phyloP scores from a whole-genome alignment of 2,113 vertebrate species.

The Charina bottae region DNA sequence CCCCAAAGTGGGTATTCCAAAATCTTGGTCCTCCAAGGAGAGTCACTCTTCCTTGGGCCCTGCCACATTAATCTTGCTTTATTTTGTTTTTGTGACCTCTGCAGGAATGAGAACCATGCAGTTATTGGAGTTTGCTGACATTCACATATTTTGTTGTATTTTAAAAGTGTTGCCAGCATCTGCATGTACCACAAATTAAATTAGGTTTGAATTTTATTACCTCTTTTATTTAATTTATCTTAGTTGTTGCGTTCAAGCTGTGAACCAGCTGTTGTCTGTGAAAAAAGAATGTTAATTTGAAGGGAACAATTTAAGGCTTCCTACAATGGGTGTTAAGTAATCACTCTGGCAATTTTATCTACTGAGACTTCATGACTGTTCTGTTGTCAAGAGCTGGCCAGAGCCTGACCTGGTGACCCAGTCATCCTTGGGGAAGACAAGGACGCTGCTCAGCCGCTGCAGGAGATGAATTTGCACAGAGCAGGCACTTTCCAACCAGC shows the following conservation, averaged over 20 bases:
- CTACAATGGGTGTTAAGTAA: slow-evolving; percentile 75
- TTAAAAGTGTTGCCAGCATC: slow-evolving; percentile 65
- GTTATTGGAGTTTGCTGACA: slow-evolving; percentile 60
- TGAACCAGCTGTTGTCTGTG: slow-evolving; percentile 82
- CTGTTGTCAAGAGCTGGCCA: not conserved
- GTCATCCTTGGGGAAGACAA: not conserved
- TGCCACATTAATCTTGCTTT: not conserved
- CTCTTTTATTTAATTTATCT: slow-evolving; percentile 84
- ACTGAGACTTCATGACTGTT: slow-evolving; percentile 26
- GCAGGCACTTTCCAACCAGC: not conserved
- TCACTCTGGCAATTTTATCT: slow-evolving; percentile 69
- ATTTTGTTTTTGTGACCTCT: not conserved
- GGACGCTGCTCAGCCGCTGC: not conserved
- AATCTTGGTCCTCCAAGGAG: not conserved
- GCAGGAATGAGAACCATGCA: slow-evolving; percentile 44
- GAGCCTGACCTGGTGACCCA: not conserved
- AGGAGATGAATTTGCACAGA: not conserved
- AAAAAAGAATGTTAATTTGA: slow-evolving; percentile 82
- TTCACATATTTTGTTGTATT: slow-evolving; percentile 66
- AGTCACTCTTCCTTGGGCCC: not conserved
- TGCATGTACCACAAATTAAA: slow-evolving; percentile 75
- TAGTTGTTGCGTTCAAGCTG: slow-evolving; percentile 81
- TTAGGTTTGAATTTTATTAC: slow-evolving; percentile 81
- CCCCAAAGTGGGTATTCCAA: not conserved
- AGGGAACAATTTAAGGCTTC: slow-evolving; percentile 76